Evolutionary conservation across 1,140 invertebrate species (phyloP).

Genomic region (Matsumurasca onukii): DNA sequence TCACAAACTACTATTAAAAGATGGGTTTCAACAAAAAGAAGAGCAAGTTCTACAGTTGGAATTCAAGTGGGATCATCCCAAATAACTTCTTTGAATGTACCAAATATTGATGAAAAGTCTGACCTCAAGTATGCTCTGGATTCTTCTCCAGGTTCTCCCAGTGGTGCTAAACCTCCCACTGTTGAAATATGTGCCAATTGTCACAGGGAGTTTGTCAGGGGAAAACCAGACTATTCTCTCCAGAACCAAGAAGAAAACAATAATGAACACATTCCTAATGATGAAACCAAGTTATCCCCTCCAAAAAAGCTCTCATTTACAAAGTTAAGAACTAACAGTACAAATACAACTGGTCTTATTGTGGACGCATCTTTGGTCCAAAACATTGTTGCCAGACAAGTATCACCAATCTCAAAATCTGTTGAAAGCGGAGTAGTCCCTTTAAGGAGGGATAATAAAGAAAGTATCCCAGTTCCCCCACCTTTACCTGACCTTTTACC

Average conservation of each 20-base stretch:
- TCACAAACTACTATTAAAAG: conserved; percentile 27
- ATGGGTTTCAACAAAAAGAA: conserved; percentile 9
- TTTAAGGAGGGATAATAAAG: too few relatives aligned
- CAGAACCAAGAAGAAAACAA: not conserved
- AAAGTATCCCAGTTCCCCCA: too few relatives aligned
- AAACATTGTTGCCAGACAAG: too few relatives aligned
- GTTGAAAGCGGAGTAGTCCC: too few relatives aligned
- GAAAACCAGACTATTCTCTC: not conserved
- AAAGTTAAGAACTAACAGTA: conserved; percentile 7
- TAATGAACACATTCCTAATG: not conserved
- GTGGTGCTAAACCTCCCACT: not conserved
- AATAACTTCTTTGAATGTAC: too few relatives aligned
- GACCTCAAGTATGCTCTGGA: too few relatives aligned
- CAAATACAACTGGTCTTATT: too few relatives aligned
- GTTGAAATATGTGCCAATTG: not conserved
- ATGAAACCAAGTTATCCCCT: not conserved
- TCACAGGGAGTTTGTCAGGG: not conserved
- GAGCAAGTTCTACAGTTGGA: not conserved
- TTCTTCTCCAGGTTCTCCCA: too few relatives aligned
- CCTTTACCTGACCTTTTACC: too few relatives aligned
- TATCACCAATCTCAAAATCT: too few relatives aligned
- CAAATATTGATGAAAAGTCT: too few relatives aligned
- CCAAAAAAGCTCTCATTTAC: conserved; percentile 12
- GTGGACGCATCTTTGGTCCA: too few relatives aligned
- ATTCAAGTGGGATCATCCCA: conserved; percentile 1